These are phyloP conservation scores for Drosophila setosimentum DNA, from an alignment of 2,888 invertebrate species.

Conservation along the genomic window DNA sequence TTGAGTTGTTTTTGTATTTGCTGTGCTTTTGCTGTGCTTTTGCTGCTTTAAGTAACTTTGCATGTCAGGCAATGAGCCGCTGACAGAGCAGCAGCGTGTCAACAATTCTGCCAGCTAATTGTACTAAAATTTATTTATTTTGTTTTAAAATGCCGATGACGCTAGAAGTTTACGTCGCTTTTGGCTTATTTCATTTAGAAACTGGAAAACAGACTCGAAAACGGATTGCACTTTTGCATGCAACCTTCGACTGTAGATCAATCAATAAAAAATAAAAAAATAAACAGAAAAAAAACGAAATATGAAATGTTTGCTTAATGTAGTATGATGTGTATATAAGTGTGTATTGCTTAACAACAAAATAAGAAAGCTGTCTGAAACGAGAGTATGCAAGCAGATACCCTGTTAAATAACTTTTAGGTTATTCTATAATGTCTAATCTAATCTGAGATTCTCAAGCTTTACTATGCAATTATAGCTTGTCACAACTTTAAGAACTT, in stretches of 20 bases:
- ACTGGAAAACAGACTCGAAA: constrained; percentile 61
- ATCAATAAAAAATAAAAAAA: constrained; percentile 59
- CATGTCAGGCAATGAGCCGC: constrained; percentile 64
- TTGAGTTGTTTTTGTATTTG: constrained; percentile 21
- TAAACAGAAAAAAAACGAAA: constrained; percentile 14
- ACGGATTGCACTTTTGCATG: constrained; percentile 79
- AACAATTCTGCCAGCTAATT: constrained; percentile 73
- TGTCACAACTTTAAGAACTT: background rate
- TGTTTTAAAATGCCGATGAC: constrained; percentile 51
- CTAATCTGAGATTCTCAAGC: background rate
- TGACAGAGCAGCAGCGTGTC: constrained; percentile 62
- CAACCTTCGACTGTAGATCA: constrained; percentile 79
- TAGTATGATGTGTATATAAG: background rate
- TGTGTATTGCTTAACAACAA: constrained; percentile 26
- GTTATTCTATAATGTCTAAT: background rate
- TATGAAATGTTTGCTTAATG: constrained; percentile 35
- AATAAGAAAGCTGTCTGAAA: constrained; percentile 5
- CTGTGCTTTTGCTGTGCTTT: constrained; percentile 22
- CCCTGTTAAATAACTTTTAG: background rate
- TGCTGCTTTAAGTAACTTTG: constrained; percentile 74
- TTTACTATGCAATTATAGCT: background rate
- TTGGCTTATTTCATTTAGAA: constrained; percentile 50
- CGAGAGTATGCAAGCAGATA: background rate
- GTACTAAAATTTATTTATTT: constrained; percentile 73
- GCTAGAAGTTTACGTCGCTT: constrained; percentile 37